phyloP scores from a whole-genome alignment of 2,888 invertebrate species.

The Biston stratarius region DNA sequence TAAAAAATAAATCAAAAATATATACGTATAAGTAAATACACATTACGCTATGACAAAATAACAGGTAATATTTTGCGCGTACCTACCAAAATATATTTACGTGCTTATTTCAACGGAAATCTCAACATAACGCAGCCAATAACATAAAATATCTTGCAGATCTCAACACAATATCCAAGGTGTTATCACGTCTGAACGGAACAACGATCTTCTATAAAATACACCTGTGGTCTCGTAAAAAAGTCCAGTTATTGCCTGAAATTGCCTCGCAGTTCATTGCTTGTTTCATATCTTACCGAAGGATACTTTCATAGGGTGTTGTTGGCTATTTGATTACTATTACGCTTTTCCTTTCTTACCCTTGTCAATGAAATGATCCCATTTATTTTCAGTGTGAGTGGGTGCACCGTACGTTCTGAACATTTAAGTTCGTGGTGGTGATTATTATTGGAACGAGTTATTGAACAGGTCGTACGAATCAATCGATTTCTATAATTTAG shows the following conservation, averaged over 20 bases:
- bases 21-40: too few relatives aligned
- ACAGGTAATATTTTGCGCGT: neutral
- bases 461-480: conserved; percentile 2
- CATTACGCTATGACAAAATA: neutral
- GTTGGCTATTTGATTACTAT: conserved; percentile 56
- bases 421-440: conserved; percentile 24
- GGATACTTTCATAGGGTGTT: conserved; percentile 38
- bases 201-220: conserved; percentile 69
- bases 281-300: conserved; percentile 59
- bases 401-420: conserved; percentile 36
- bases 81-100: neutral
- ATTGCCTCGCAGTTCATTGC: conserved; percentile 65
- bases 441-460: conserved; percentile 24
- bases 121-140: conserved; percentile 12
- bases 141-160: conserved; percentile 31
- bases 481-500: conserved; percentile 4
- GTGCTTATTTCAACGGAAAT: neutral
- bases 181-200: conserved; percentile 62
- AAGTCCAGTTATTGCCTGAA: conserved; percentile 63
- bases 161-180: conserved; percentile 58
- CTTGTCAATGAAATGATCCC: conserved; percentile 60
- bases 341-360: conserved; percentile 58
- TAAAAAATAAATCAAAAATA: too few relatives aligned
- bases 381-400: conserved; percentile 46
- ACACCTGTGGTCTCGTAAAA: conserved; percentile 76